Evolutionary conservation across 2,888 invertebrate genomes (phyloP), one percentile per base, ranked within the genome.

Genomic region (Bruchidius siliquastri): DNA sequence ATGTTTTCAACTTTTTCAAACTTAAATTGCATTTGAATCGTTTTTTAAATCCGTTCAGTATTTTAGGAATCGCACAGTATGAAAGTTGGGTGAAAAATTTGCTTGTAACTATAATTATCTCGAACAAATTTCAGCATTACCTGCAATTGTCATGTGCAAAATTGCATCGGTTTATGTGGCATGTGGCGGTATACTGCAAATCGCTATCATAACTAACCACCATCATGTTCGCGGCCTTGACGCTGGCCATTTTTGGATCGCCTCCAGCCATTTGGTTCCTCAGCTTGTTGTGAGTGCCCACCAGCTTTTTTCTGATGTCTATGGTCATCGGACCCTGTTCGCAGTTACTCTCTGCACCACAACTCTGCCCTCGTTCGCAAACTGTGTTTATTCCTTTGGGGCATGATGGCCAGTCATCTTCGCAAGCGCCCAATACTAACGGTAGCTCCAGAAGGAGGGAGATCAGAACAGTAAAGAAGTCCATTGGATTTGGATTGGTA

Each of bases 61-160:
- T n/a, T n/a, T n/a, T n/a, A n/a, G n/a, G n/a, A n/a, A n/a, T n/a
- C n/a, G n/a, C n/a, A n/a, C n/a, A n/a, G n/a, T n/a, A n/a, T n/a
- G n/a, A n/a, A n/a, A n/a, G n/a, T n/a, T n/a, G n/a, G n/a, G n/a
- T n/a, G n/a, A n/a, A n/a, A n/a, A n/a, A n/a, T n/a, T n/a, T n/a
- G n/a, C n/a, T n/a, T n/a, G n/a, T 2, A 26, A 26, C 8, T 2
- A 26, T 26, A 26, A 26, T 8, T 26, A 26, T 4, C 2, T 26
- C 8, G 26, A 26, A 26, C 2, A 26, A 13, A 13, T 18, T 49
- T 49, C 3, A 49, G 49, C 10, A 8, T 49, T 49, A 49, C 49
- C 77, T 71, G 71, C 80, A 80, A 4, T 49, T 32, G 68, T 80
- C 80, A 21, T 79, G 79, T n/a, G 74, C 72, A 32, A 75, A 74